Base-by-base conservation (phyloP, 2,113 vertebrate species). In the Etheostoma cragini region DNA sequence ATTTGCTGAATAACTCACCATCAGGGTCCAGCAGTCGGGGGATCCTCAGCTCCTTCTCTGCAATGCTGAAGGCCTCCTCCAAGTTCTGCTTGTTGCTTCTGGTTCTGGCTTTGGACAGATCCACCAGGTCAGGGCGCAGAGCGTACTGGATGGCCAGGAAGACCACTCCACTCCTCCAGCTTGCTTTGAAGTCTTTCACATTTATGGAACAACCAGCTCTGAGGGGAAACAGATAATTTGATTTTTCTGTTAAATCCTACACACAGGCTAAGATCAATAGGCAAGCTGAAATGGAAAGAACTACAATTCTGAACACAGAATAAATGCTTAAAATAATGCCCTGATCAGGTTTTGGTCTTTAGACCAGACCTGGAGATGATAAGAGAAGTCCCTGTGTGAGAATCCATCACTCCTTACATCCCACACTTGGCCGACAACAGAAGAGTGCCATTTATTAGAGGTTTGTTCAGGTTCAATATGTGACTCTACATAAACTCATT, bases 31-130 rank as follows among this genome's bases (percentile, higher is more conserved):
- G 95, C 75, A 99, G 92, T 4, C 88, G 93, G 66, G 98, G 97
- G 74, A 99, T 98, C 72, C 93, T 94, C 70, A 99, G 88, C 83
- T 98, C 97, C 57, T 15, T 83, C 82, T 99, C 98, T 22, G 98
- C 98, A 1, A 96, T 92, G 73, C 76, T 77, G 65, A 99, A 99
- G 4, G 97, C 98, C 63, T 98, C 97, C 73, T 96, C 95, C 83
- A 99, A 95, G 86, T 99, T 99, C 88, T 99, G 97, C 83, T 85
- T 95, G 94, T 97, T 98, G 84, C 96, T 96, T 84, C 96, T 93
- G 35, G 88, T 91, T 89, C 93, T 95, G 83, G 96, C 93, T 71
- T 87, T 95, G 77, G 95, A 93, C 86, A 98, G 78, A 82, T 98
- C 96, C 87, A 98, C 95, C 33, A 98, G 86, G 82, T 96, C 96